These are phyloP conservation scores for Lathronympha strigana DNA, from an alignment of 2,888 invertebrate genomes.

Conservation along the genomic window DNA sequence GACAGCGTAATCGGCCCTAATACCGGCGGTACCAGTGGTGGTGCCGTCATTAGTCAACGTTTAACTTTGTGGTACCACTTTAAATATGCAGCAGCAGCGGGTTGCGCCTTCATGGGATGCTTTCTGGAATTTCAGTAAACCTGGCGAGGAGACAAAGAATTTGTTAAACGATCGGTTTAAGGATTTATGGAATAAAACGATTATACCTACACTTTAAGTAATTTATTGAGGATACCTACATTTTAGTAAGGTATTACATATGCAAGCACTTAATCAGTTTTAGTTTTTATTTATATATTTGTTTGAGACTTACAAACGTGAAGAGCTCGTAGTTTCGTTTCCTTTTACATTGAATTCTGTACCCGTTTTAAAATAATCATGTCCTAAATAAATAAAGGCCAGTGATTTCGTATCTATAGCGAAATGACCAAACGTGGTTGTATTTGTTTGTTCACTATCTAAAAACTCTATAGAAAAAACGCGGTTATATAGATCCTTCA, in stretches of 20 bases:
- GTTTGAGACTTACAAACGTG: too few relatives aligned
- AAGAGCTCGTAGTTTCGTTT: too few relatives aligned
- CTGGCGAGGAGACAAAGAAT: background rate
- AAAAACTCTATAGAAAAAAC: too few relatives aligned
- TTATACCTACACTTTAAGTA: background rate
- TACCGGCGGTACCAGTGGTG: conserved; percentile 16
- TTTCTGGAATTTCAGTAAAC: conserved; percentile 4
- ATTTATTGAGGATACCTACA: background rate
- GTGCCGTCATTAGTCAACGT: conserved; percentile 26
- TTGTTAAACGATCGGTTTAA: background rate
- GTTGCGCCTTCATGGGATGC: conserved; percentile 6
- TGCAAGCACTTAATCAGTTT: too few relatives aligned
- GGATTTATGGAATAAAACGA: background rate
- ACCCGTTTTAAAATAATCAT: too few relatives aligned
- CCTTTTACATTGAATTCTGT: too few relatives aligned
- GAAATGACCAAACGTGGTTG: too few relatives aligned
- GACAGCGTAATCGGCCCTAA: conserved; percentile 29
- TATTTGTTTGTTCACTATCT: too few relatives aligned
- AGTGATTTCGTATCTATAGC: too few relatives aligned
- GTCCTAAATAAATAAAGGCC: too few relatives aligned
- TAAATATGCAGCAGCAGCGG: conserved; percentile 7
- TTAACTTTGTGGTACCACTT: conserved; percentile 26
- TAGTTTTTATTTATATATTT: too few relatives aligned
- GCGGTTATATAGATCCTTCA: too few relatives aligned
- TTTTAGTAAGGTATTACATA: background rate